These are phyloP conservation scores for Cheilinus undulatus DNA, from an alignment of 2,113 vertebrate genomes.

Conservation along the genomic window DNA sequence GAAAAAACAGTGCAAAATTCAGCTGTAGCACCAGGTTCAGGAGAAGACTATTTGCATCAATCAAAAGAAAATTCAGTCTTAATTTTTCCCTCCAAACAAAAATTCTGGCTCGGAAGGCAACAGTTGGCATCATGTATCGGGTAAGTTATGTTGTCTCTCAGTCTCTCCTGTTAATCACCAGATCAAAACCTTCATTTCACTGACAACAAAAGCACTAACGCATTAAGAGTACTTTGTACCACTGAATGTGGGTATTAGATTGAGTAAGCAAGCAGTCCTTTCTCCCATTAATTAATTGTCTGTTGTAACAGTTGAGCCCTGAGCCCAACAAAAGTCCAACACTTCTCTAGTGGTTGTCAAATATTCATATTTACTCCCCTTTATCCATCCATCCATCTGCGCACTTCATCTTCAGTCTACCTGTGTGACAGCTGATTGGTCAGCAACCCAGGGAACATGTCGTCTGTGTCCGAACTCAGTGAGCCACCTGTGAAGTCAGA, in stretches of 20 bases:
- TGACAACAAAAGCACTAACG: conserved; percentile 6
- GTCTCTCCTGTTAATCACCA: conserved; percentile 43
- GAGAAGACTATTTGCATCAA: conserved; percentile 18
- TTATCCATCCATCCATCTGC: conserved; percentile 13
- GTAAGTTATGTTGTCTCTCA: conserved; percentile 53
- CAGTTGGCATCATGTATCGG: conserved; percentile 13
- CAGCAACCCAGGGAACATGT: conserved; percentile 87
- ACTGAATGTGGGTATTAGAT: conserved; percentile 43
- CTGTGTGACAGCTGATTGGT: conserved; percentile 89
- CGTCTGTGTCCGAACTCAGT: conserved; percentile 87
- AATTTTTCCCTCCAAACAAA: conserved; percentile 4
- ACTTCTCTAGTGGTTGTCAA: conserved; percentile 81
- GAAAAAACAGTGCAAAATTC: conserved; percentile 25
- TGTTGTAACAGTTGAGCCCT: conserved; percentile 25
- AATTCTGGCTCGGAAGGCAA: conserved; percentile 4
- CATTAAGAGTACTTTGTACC: conserved; percentile 12
- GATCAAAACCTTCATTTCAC: conserved; percentile 29
- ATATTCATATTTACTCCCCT: conserved; percentile 18
- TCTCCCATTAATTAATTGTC: conserved; percentile 37
- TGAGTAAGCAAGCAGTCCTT: conserved; percentile 47
- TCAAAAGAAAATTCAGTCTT: conserved; percentile 1
- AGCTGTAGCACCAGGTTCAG: conserved; percentile 46
- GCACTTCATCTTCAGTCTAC: conserved; percentile 72
- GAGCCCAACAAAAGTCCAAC: conserved; percentile 29
- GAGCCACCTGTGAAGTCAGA: conserved; percentile 87